Evolutionary conservation across 1,140 invertebrate genomes (phyloP).

Genomic region (Ooceraea biroi): DNA sequence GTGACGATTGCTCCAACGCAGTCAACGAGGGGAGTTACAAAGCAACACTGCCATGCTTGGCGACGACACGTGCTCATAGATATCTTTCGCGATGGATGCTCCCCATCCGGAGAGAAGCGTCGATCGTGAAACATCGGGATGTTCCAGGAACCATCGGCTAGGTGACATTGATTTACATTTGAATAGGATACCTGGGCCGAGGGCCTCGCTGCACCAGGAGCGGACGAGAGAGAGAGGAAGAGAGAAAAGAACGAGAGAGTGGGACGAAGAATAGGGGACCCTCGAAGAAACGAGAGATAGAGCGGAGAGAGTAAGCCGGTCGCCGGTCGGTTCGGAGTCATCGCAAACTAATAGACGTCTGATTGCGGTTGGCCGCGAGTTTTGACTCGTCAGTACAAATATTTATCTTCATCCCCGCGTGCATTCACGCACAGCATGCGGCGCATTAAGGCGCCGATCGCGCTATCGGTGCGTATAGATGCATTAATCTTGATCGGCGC

Average conservation of each 20-base stretch:
- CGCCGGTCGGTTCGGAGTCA: constrained; percentile 57
- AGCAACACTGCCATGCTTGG: constrained; percentile 27
- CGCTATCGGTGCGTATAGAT: constrained; percentile 75
- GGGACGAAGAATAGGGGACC: constrained; percentile 6
- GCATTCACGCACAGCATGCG: constrained; percentile 74
- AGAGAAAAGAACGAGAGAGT: not conserved
- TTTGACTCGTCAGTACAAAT: constrained; percentile 83
- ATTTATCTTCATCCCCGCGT: constrained; percentile 81
- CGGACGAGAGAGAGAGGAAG: constrained; percentile 10
- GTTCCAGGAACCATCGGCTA: constrained; percentile 62
- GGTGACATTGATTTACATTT: constrained; percentile 77
- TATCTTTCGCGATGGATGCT: constrained; percentile 42
- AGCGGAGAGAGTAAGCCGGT: constrained; percentile 14
- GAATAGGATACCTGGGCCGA: constrained; percentile 54
- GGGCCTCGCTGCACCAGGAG: not conserved
- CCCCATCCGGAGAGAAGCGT: constrained; percentile 52
- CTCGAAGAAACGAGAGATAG: constrained; percentile 3
- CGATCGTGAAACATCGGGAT: constrained; percentile 62
- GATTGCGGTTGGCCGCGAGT: constrained; percentile 77
- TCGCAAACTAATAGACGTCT: constrained; percentile 78
- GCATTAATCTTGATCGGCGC: constrained; percentile 82
- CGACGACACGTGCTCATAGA: constrained; percentile 53
- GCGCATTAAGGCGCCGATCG: constrained; percentile 76
- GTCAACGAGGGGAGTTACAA: not conserved
- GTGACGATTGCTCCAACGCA: not conserved